Evolutionary conservation across 2,888 invertebrate species (phyloP).

Genomic region (Eupithecia subfuscata): DNA sequence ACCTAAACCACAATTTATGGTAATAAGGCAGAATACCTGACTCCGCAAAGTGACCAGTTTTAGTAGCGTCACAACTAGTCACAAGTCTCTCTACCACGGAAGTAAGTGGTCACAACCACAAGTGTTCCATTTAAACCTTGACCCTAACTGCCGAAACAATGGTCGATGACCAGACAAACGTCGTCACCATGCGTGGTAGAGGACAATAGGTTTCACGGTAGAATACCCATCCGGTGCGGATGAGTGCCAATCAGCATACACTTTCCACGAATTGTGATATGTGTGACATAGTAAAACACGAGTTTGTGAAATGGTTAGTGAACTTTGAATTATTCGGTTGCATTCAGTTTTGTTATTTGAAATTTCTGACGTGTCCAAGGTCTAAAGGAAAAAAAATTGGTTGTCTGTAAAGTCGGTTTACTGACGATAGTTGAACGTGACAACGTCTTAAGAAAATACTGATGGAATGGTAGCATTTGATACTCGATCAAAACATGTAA

Average conservation of each 20-base stretch:
- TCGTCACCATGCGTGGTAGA: conserved; percentile 48
- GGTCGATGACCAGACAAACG: conserved; percentile 37
- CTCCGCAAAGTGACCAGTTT: neutral
- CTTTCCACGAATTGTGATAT: conserved; percentile 7
- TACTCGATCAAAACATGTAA: too few relatives aligned
- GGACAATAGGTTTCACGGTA: conserved; percentile 53
- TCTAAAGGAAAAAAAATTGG: neutral
- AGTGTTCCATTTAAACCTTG: conserved; percentile 29
- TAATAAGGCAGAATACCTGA: neutral
- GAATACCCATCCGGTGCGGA: conserved; percentile 45
- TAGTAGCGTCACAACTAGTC: neutral
- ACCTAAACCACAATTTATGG: neutral
- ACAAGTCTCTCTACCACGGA: neutral
- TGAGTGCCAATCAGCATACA: conserved; percentile 49
- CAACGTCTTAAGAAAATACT: too few relatives aligned
- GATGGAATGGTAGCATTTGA: too few relatives aligned
- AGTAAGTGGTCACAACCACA: neutral
- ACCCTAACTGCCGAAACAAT: conserved; percentile 35
- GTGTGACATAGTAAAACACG: conserved; percentile 6
- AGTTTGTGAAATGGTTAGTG: conserved; percentile 2
- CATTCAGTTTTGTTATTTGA: neutral
- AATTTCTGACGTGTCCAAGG: neutral
- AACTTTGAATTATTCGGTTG: neutral
- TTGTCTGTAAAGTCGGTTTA: too few relatives aligned
- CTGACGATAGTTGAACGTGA: too few relatives aligned